These are phyloP conservation scores for Carterocephalus palaemon DNA, from an alignment of 2,888 invertebrate species.

Conservation along the genomic window DNA sequence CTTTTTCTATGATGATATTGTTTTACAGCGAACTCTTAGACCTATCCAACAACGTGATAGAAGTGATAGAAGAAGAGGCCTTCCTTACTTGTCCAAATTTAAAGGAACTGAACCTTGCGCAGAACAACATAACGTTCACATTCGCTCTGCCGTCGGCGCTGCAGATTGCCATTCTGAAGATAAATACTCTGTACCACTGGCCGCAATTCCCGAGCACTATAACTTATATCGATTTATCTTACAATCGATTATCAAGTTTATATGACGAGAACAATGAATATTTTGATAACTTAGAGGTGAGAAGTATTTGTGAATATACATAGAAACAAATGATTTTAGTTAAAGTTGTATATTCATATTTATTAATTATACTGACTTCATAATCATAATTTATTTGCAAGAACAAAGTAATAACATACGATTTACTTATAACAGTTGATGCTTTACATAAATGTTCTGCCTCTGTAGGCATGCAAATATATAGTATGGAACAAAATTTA, in stretches of 20 bases:
- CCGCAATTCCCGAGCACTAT: slow-evolving; percentile 63
- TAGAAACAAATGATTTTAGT: too few relatives aligned
- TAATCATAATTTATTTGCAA: too few relatives aligned
- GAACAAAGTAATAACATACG: too few relatives aligned
- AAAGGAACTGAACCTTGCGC: slow-evolving; percentile 66
- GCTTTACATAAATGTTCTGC: too few relatives aligned
- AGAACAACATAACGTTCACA: slow-evolving; percentile 67
- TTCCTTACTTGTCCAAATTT: slow-evolving; percentile 57
- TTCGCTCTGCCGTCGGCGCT: slow-evolving; percentile 60
- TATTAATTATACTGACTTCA: too few relatives aligned
- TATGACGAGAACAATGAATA: slow-evolving; percentile 61
- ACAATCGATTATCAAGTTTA: slow-evolving; percentile 58
- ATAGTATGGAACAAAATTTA: too few relatives aligned
- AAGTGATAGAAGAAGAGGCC: slow-evolving; percentile 62
- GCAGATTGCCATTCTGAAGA: slow-evolving; percentile 60
- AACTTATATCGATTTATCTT: slow-evolving; percentile 65
- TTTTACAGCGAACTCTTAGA: slow-evolving; percentile 65
- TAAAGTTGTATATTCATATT: too few relatives aligned
- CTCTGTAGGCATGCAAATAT: too few relatives aligned
- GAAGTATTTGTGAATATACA: too few relatives aligned
- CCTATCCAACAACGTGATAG: slow-evolving; percentile 68
- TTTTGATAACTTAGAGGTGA: slow-evolving; percentile 68
- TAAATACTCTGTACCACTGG: slow-evolving; percentile 68
- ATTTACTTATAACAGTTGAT: too few relatives aligned
- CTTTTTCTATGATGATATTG: too few relatives aligned